Evolutionary conservation across 2,888 invertebrate species (phyloP).

Genomic region (Diadegma fenestrale): DNA sequence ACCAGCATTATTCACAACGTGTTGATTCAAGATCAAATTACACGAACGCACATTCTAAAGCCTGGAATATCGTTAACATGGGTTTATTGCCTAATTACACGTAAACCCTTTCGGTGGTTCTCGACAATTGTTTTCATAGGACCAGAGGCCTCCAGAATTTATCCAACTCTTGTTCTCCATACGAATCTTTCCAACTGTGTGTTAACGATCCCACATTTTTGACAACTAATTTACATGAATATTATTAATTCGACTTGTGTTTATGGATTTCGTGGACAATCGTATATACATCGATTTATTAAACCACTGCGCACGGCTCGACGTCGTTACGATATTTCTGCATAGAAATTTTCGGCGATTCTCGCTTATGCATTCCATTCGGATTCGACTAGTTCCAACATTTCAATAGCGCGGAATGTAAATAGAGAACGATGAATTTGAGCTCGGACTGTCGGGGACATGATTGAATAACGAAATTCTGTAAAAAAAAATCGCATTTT

Average conservation of each 20-base stretch:
- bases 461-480: neutral
- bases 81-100: constrained; percentile 82
- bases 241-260: neutral
- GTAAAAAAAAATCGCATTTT: neutral
- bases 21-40: constrained; percentile 43
- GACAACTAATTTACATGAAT: neutral
- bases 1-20: neutral
- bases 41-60: constrained; percentile 37
- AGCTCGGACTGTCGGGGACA: neutral
- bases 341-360: neutral
- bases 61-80: constrained; percentile 79
- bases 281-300: neutral
- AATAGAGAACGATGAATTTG: constrained; percentile 10
- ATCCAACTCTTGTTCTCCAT: neutral
- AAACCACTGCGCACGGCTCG: neutral
- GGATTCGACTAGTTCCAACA: neutral
- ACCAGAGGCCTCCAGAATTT: constrained; percentile 57
- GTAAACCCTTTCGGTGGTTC: constrained; percentile 78
- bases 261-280: neutral
- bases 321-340: constrained; percentile 19
- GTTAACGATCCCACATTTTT: constrained; percentile 19
- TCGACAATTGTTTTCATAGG: constrained; percentile 78
- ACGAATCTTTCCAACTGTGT: neutral
- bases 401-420: constrained; percentile 12
- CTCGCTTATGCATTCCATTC: neutral